A percentile compares a stretch with the other conserved stretches of the same genome.
Evolutionary conservation across 2,888 invertebrate genomes (phyloP).

Genomic region (Acronicta aceris): DNA sequence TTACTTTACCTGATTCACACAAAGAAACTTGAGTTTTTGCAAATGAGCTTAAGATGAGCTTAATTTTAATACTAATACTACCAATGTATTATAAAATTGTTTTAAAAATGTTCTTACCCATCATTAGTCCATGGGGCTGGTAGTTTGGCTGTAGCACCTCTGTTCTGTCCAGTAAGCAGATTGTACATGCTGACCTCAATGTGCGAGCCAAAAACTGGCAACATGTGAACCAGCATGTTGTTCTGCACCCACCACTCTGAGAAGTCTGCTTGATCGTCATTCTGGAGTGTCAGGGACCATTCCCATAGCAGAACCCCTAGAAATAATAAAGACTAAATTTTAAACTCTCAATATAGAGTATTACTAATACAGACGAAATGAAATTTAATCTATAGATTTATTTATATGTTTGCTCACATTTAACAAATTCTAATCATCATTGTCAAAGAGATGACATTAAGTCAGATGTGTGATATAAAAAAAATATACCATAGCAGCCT

Average conservation of each 20-base stretch:
- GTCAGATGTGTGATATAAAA: too few relatives aligned
- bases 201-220: constrained; percentile 90
- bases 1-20: too few relatives aligned
- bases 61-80: too few relatives aligned
- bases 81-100: neutral
- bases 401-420: too few relatives aligned
- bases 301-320: constrained; percentile 92
- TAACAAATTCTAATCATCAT: too few relatives aligned
- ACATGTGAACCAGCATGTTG: constrained; percentile 89
- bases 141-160: constrained; percentile 88
- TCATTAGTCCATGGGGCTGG: constrained; percentile 90
- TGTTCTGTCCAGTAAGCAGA: constrained; percentile 89
- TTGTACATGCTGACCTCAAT: constrained; percentile 91
- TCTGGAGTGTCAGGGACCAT: constrained; percentile 90
- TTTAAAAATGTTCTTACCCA: constrained; percentile 67
- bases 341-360: neutral
- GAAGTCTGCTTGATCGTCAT: constrained; percentile 77
- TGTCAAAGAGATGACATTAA: too few relatives aligned
- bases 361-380: neutral
- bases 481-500: too few relatives aligned
- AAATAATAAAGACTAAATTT: constrained; percentile 16
- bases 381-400: too few relatives aligned
- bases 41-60: too few relatives aligned
- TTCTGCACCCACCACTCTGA: constrained; percentile 90
- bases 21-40: too few relatives aligned